Percentiles rank a stretch among this genome's conserved stretches.
These are phyloP conservation scores for Anguilla japonica DNA, from an alignment of 2,113 vertebrate genomes.

Conservation along the genomic window DNA sequence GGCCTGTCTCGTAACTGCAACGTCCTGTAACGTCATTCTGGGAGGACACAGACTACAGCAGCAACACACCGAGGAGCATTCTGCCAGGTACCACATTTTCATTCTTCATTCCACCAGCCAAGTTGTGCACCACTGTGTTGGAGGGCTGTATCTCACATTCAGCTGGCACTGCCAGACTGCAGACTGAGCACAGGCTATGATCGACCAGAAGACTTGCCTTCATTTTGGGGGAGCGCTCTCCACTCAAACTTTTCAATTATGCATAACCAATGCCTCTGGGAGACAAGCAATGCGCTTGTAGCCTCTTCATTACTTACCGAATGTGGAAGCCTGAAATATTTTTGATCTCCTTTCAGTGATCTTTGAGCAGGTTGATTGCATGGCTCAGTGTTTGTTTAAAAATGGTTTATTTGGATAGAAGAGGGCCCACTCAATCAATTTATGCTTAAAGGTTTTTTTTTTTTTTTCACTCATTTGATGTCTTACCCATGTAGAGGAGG, in stretches of 20 bases:
- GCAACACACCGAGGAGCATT: no score
- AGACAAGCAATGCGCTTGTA: not conserved
- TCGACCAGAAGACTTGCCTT: no score
- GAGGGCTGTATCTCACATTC: no score
- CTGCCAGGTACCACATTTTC: no score
- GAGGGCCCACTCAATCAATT: not conserved
- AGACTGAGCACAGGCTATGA: no score
- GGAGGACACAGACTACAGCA: no score
- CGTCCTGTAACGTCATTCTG: no score
- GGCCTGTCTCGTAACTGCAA: not conserved
- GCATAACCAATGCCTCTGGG: not conserved
- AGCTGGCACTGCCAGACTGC: no score
- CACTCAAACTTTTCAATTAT: not conserved
- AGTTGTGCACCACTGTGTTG: no score
- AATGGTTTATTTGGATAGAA: not conserved
- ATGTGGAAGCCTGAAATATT: not conserved
- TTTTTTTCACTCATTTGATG: not conserved
- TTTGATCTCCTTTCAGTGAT: not conserved
- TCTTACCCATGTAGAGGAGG: not conserved
- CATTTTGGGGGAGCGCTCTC: not conserved
- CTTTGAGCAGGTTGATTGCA: not conserved
- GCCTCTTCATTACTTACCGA: not conserved
- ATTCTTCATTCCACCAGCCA: no score
- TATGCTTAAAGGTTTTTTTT: not conserved
- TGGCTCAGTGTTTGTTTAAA: not conserved